A percentile compares a stretch with the other conserved stretches of the same genome.
Evolutionary conservation across 2,888 invertebrate species (phyloP).

Genomic region (Conus canariensis): DNA sequence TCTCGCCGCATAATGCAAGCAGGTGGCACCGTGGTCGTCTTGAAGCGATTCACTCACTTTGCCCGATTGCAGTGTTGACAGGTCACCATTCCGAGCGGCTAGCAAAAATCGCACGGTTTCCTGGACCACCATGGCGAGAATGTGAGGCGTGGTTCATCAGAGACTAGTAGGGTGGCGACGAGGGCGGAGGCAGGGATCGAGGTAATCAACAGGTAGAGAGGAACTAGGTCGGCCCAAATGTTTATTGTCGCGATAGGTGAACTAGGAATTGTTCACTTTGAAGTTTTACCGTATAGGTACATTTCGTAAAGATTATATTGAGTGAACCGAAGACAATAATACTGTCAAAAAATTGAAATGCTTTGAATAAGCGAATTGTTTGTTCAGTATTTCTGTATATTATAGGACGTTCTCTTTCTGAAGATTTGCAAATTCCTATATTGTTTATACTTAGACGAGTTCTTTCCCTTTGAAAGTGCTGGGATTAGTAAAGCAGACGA

Average conservation of each 20-base stretch:
- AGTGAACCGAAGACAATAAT: neutral
- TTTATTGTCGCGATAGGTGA: constrained; percentile 11
- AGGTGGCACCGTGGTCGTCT: constrained; percentile 75
- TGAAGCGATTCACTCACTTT: constrained; percentile 51
- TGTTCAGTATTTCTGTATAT: no score
- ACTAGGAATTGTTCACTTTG: neutral
- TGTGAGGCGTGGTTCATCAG: neutral
- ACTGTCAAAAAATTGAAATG: no score
- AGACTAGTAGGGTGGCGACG: neutral
- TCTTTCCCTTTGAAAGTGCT: no score
- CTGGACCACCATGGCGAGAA: constrained; percentile 48
- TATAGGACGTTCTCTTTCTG: neutral
- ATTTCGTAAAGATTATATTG: neutral
- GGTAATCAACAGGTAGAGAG: constrained; percentile 30
- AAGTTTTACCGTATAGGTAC: neutral
- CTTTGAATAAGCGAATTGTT: no score
- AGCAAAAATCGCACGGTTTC: constrained; percentile 48
- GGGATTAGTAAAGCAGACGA: no score
- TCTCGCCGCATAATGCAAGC: constrained; percentile 78
- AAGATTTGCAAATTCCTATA: no score
- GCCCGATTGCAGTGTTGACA: constrained; percentile 49
- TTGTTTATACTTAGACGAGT: no score
- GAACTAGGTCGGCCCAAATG: neutral
- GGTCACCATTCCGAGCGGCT: constrained; percentile 61
- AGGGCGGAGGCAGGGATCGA: neutral